These are phyloP conservation scores for Lacerta bilineata DNA, from an alignment of 2,797 vertebrate genomes.

Conservation along the genomic window DNA sequence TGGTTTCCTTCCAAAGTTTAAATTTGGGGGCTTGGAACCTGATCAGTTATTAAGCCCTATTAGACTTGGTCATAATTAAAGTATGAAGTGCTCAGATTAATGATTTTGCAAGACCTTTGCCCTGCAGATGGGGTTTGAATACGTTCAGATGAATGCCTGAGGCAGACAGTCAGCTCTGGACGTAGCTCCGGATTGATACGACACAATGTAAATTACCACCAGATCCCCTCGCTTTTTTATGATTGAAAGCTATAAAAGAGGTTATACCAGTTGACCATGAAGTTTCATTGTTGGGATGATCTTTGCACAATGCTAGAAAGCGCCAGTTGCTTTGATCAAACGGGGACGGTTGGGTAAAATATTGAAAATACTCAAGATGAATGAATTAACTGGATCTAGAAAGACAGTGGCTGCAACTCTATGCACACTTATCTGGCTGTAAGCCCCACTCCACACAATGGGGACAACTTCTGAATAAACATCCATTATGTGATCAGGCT, in stretches of 20 bases:
- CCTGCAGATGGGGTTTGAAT: neutral
- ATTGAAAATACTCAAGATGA: neutral
- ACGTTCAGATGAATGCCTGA: neutral
- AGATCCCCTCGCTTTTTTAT: neutral
- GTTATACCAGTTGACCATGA: neutral
- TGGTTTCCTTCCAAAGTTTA: neutral
- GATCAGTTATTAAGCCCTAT: neutral
- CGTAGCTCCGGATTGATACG: neutral
- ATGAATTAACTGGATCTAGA: neutral
- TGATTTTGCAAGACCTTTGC: neutral
- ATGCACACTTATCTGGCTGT: neutral
- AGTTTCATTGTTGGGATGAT: neutral
- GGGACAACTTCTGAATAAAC: neutral
- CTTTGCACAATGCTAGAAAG: neutral
- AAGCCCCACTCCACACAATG: neutral
- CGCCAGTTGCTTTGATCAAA: neutral
- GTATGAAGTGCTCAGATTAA: neutral
- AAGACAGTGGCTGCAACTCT: neutral
- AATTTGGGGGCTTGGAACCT: neutral
- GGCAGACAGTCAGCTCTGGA: neutral
- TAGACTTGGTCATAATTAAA: neutral
- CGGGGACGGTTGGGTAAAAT: constrained; percentile 4
- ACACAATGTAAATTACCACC: neutral
- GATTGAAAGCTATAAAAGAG: neutral
- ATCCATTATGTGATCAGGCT: neutral